Base-by-base conservation (phyloP, 2,113 vertebrate species). In the Dicentrarchus labrax region DNA sequence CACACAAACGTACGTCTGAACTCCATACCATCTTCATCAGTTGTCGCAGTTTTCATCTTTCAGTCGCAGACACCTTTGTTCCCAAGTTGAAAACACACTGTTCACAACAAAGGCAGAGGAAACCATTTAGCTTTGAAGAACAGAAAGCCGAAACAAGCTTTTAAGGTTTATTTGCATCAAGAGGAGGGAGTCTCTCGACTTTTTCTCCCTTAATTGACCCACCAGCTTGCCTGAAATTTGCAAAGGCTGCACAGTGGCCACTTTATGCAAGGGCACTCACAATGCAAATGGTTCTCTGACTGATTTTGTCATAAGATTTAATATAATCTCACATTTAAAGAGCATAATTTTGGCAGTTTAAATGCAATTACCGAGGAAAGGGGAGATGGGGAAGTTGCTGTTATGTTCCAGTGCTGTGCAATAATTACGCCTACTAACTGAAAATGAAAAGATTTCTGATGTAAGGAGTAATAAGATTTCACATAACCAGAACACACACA, bases 81-180 rank as follows among this genome's bases (percentile, higher is more conserved):
- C 82, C 83, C 13, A 0, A 78, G 83, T 87, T 89, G 91, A 88
- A 93, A 92, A 93, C 92, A 91, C 86, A 84, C 88, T 89, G 89
- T 92, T 91, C 76, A 88, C 86, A 89, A 91, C 91, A 92, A 91
- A 90, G 89, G 66, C 78, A 68, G 53, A 84, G 82, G 85, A 87
- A 90, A 86, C 77, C 89, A 89, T 93, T 93, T 91, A 88, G 90
- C 91, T 94, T 89, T 91, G 92, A 92, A 92, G 91, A 86, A 88
- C 84, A 82, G 87, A 89, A 88, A 80, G 85, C 59, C 43, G 47
- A 83, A 45, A 83, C 73, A 4, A 82, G 90, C 93, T 93, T 94
- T 93, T 87, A 90, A 91, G 87, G 85, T 91, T 85, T 90, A 86
- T 92, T 92, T 91, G 88, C 87, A 90, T 90, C 36, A 45, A 82